A percentile compares a stretch with the other conserved stretches of the same genome.
phyloP scores from a whole-genome alignment of 1,140 invertebrate species.

The Lepidurus apus region DNA sequence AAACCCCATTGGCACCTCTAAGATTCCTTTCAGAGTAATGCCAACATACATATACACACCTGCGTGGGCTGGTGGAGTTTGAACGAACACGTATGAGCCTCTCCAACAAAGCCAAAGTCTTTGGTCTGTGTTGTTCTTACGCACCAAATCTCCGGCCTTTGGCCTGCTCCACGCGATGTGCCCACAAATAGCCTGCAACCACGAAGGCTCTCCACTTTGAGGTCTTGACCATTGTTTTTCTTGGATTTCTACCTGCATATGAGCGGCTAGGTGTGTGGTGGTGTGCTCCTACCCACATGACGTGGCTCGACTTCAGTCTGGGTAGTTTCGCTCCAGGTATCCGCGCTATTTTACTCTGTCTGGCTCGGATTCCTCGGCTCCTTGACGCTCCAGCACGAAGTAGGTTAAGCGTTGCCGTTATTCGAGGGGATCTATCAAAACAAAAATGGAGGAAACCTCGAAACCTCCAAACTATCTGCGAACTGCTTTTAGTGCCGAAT shows the following conservation, averaged over 20 bases:
- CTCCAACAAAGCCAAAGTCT: not conserved
- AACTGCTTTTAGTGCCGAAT: too few species aligned
- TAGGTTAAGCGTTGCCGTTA: too few species aligned
- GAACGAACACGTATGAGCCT: not conserved
- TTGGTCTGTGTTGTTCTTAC: not conserved
- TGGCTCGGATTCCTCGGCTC: not conserved
- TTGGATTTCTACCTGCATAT: not conserved
- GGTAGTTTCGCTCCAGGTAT: not conserved
- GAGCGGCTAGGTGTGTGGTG: not conserved
- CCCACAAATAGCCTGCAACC: constrained; percentile 4
- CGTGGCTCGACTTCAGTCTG: not conserved
- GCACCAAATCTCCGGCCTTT: constrained; percentile 15
- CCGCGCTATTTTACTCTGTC: constrained; percentile 6
- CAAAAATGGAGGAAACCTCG: too few species aligned
- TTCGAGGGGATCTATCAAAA: too few species aligned
- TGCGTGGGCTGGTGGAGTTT: not conserved
- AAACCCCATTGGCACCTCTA: not conserved
- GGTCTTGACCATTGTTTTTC: not conserved
- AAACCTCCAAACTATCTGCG: too few species aligned
- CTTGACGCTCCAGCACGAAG: not conserved
- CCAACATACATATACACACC: not conserved
- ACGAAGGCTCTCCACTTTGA: not conserved
- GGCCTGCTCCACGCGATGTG: not conserved
- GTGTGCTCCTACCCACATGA: constrained; percentile 9
- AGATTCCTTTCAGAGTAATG: not conserved